Evolutionary conservation across 2,113 vertebrate species (phyloP), one percentile per base, ranked within the genome.

Genomic region (Candoia aspera): DNA sequence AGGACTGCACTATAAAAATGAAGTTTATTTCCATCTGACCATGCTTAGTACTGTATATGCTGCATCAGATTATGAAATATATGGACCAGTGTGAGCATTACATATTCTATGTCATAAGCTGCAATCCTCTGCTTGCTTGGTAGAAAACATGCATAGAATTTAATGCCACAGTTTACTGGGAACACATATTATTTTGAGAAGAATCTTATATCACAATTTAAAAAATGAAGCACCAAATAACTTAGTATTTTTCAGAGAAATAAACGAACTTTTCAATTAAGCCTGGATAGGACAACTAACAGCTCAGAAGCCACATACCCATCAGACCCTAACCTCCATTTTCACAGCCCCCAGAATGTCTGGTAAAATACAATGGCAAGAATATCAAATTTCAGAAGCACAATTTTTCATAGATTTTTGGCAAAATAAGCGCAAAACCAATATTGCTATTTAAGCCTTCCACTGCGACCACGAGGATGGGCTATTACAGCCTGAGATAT

Each of bases 61-160:
- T 59, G 55, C 46, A 79, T 11, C 8, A 19, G 42, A 93, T 29
- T 17, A 86, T 13, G 23, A 91, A 68, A 79, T 37, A 79, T 79
- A 79, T 79, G 17, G 33, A 79, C 19, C 68, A 79, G 37, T 79
- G 6, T 79, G 15, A 79, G 0, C 33, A 8, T 2, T 37, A 79
- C 8, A 11, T 91, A 49, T 92, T 46, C 1, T 26, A 94, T 89
- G 1, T 17, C 94, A 57, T 4, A 2, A 13, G 87, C 24, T 94
- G 64, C 79, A 0, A 83, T 93, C 57, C 57, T 17, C 9, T 93
- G 86, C 1, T 58, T 26, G 42, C 95, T 94, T 87, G 89, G 11
- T 87, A 84, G 23, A 84, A 46, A 84, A 42, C 46, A 9, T 84
- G 9, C 79, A 84, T 11, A 42, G 8, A 23, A 46, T 59, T 19